These are phyloP conservation scores for Ennomos fuscantarius DNA, from an alignment of 2,888 invertebrate genomes.

Conservation along the genomic window DNA sequence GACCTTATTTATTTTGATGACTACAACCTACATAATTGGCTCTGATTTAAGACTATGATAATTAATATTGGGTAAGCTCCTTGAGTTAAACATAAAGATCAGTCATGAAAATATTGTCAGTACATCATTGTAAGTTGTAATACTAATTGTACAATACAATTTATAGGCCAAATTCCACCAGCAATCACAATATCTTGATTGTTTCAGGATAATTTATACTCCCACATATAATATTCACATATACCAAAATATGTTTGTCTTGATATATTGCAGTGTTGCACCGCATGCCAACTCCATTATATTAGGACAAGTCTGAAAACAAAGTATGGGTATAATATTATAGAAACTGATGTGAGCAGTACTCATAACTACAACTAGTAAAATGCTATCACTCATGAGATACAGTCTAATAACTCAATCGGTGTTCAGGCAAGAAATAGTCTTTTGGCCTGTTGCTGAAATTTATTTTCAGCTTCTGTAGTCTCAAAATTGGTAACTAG, in stretches of 20 bases:
- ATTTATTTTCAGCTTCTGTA: too few species aligned
- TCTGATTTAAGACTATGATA: neutral
- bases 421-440: too few species aligned
- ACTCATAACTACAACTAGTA: too few species aligned
- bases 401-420: too few species aligned
- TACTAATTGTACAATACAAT: constrained; percentile 54
- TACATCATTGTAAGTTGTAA: neutral
- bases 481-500: too few species aligned
- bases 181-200: constrained; percentile 66
- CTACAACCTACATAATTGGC: constrained; percentile 2
- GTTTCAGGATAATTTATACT: constrained; percentile 66
- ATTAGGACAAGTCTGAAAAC: constrained; percentile 83
- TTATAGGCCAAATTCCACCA: constrained; percentile 67
- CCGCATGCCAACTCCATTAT: constrained; percentile 58
- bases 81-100: constrained; percentile 18
- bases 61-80: neutral
- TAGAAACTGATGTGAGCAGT: too few species aligned
- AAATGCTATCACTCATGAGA: too few species aligned
- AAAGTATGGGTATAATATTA: constrained; percentile 17
- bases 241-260: constrained; percentile 85
- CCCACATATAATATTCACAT: constrained; percentile 81
- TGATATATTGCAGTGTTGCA: constrained; percentile 76
- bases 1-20: neutral
- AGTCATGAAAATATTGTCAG: constrained; percentile 8
- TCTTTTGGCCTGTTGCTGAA: too few species aligned